Conservation (phyloP, 2,113 vertebrate species). For the Larimichthys polyactis region DNA sequence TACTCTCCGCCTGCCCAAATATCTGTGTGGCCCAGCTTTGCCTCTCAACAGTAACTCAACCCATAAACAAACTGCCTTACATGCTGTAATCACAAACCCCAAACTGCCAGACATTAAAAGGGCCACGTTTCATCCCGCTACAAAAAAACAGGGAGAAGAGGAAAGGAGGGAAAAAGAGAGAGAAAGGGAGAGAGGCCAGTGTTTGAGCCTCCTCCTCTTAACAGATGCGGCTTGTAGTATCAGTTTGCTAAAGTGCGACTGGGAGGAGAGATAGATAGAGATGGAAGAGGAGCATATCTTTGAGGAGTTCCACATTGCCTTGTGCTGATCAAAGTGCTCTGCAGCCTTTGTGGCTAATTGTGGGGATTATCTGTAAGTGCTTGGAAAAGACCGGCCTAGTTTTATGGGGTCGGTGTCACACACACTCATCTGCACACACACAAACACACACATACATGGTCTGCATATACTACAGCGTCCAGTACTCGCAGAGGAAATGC, state of each 20-base stretch:
- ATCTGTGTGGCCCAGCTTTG: conserved; percentile 93
- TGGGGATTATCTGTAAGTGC: conserved; percentile 85
- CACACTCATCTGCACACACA: conserved; percentile 8
- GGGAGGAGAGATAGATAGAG: conserved; percentile 69
- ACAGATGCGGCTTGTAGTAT: conserved; percentile 85
- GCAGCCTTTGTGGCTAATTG: conserved; percentile 85
- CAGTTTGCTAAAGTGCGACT: conserved; percentile 82
- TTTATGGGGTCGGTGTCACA: conserved; percentile 73
- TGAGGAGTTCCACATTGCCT: conserved; percentile 82
- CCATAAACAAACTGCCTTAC: conserved; percentile 97
- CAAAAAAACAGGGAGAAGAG: conserved; percentile 75
- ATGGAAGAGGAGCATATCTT: conserved; percentile 73
- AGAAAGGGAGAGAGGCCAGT: conserved; percentile 70
- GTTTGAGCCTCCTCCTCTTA: conserved; percentile 83
- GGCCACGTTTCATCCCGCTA: conserved; percentile 92
- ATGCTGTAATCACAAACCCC: conserved; percentile 92
- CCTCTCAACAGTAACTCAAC: conserved; percentile 94
- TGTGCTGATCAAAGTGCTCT: conserved; percentile 81
- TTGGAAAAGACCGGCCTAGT: conserved; percentile 74
- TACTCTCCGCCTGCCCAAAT: conserved; percentile 79
- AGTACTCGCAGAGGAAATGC: conserved; percentile 28
- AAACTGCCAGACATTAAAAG: conserved; percentile 91
- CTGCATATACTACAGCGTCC: conserved; percentile 29
- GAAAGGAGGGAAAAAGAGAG: conserved; percentile 63
- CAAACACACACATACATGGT: conserved; percentile 8